phyloP scores from a whole-genome alignment of 2,113 vertebrate genomes.

The Callocephalon fimbriatum region DNA sequence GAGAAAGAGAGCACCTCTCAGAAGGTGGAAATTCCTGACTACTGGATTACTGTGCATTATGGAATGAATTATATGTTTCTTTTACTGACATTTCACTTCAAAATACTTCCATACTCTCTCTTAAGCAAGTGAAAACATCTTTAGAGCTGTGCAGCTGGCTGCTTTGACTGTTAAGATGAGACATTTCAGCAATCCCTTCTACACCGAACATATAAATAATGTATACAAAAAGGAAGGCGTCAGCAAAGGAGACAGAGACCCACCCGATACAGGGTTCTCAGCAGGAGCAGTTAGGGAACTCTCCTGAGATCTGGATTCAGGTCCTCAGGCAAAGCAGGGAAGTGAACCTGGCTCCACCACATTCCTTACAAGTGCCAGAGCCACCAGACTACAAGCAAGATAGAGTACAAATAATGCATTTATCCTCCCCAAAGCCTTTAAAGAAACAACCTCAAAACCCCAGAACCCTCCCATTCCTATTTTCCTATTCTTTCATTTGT shows the following conservation, averaged over 20 bases:
- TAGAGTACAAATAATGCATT: not conserved
- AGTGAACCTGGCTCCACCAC: constrained; percentile 44
- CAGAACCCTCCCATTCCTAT: not conserved
- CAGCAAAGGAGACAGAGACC: not conserved
- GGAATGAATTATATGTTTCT: not conserved
- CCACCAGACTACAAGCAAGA: constrained; percentile 11
- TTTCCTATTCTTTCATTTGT: not conserved
- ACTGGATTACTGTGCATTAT: not conserved
- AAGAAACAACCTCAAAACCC: not conserved
- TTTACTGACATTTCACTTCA: not conserved
- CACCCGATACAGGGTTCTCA: not conserved
- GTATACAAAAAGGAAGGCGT: not conserved
- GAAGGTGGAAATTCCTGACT: not conserved
- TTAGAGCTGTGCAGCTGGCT: not conserved
- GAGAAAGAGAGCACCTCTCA: not conserved
- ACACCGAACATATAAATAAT: constrained; percentile 1
- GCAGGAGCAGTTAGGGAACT: not conserved
- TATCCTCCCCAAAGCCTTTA: not conserved
- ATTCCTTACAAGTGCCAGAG: constrained; percentile 50
- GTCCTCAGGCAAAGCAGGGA: constrained; percentile 33
- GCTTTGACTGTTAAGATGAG: not conserved
- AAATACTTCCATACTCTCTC: not conserved
- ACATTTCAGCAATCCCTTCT: not conserved
- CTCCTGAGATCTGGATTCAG: not conserved
- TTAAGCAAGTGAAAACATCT: not conserved